phyloP scores from a whole-genome alignment of 2,113 vertebrate genomes.

The Fukomys damarensis region DNA sequence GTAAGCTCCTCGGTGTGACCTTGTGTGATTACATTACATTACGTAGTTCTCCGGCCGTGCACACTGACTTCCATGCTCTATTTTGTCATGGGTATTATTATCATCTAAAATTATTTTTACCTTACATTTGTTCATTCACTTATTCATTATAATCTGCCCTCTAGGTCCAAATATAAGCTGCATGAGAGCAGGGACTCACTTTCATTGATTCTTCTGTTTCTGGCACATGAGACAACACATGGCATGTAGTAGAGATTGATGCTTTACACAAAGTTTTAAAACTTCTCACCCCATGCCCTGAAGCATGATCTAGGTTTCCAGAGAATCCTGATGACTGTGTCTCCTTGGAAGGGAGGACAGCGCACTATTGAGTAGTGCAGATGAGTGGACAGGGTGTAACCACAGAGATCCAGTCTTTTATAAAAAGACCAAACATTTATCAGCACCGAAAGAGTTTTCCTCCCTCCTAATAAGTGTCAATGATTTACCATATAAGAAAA shows the following conservation, averaged over 20 bases:
- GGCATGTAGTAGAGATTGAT: not conserved
- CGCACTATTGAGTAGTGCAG: not conserved
- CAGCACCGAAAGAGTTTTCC: not conserved
- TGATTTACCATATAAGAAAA: not conserved
- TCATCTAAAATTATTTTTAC: not conserved
- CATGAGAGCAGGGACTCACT: not conserved
- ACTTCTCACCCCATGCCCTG: not conserved
- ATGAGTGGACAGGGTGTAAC: not conserved
- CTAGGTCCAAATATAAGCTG: not conserved
- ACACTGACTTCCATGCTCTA: not conserved
- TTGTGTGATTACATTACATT: not conserved
- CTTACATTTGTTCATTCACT: not conserved
- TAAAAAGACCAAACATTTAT: constrained; percentile 9
- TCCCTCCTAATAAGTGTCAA: not conserved
- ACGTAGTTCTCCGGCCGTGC: too few species aligned
- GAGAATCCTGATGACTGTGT: not conserved
- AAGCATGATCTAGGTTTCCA: not conserved
- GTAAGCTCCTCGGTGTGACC: not conserved
- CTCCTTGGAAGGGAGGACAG: not conserved
- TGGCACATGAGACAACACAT: not conserved
- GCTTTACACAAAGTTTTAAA: not conserved
- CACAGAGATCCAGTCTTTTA: not conserved
- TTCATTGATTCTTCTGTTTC: not conserved
- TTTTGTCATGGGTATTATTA: not conserved
- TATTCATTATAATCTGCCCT: not conserved